Conservation (phyloP, 2,888 invertebrate genomes). For the Balanococcus diminutus region DNA sequence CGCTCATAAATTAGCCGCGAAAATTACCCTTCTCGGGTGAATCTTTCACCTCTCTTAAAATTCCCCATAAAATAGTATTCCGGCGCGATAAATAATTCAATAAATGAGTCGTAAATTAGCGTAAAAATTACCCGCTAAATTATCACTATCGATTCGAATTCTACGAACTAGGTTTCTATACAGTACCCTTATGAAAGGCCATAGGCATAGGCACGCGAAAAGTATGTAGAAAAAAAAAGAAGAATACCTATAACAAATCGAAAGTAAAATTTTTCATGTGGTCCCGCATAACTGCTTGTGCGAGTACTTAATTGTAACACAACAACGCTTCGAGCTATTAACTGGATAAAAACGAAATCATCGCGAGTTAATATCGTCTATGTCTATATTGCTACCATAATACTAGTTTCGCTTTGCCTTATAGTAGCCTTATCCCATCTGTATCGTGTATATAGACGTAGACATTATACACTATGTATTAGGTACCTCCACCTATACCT, state of each 20-base stretch:
- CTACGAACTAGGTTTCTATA: neutral
- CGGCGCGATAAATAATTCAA: neutral
- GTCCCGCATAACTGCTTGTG: conserved; percentile 25
- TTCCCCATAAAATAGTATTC: neutral
- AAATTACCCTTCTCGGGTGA: neutral
- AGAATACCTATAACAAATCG: neutral
- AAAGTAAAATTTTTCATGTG: conserved; percentile 12
- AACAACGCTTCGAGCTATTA: conserved; percentile 26
- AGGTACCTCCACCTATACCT: too few relatives aligned
- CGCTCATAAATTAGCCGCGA: neutral
- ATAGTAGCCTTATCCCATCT: neutral
- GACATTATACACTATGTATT: conserved; percentile 18
- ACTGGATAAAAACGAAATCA: conserved; percentile 48
- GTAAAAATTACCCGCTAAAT: neutral
- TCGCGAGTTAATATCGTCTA: conserved; percentile 17
- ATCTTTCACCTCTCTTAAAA: neutral
- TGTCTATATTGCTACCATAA: neutral
- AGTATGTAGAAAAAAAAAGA: neutral
- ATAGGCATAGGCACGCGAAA: neutral
- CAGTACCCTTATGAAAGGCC: neutral
- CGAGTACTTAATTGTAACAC: conserved; percentile 34
- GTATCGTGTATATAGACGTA: neutral
- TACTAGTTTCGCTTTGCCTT: conserved; percentile 30
- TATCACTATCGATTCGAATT: neutral
- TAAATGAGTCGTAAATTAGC: neutral